Conservation (phyloP, 2,888 invertebrate species). For the Coleophora deauratella region DNA sequence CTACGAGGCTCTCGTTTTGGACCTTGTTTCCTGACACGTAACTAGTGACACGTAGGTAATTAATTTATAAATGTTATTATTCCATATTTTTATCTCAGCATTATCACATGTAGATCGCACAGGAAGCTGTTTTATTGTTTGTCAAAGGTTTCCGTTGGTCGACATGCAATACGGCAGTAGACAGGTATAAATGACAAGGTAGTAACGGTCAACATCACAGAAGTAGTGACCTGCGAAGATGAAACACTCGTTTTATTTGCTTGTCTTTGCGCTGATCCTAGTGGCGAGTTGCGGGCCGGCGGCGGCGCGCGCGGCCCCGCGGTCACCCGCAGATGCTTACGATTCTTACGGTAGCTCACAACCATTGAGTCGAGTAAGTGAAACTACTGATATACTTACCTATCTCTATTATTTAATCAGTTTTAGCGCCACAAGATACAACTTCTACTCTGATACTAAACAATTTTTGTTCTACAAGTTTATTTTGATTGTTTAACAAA, state of each 20-base stretch:
- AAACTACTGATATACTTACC: background rate
- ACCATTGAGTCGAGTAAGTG: conserved; percentile 35
- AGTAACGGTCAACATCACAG: conserved; percentile 14
- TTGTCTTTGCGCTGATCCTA: conserved; percentile 34
- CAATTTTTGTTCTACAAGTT: too few relatives aligned
- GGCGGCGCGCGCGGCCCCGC: conserved; percentile 21
- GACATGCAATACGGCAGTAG: conserved; percentile 39
- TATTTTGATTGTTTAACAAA: too few relatives aligned
- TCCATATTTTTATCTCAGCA: conserved; percentile 34
- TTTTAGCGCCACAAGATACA: background rate
- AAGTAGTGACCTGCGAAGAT: conserved; percentile 42
- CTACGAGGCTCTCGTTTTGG: conserved; percentile 1
- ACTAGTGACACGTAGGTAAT: conserved; percentile 23
- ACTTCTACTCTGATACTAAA: background rate
- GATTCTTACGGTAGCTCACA: conserved; percentile 11
- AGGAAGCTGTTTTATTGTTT: conserved; percentile 62
- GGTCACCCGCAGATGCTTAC: conserved; percentile 11
- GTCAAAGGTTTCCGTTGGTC: conserved; percentile 44
- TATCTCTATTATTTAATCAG: background rate
- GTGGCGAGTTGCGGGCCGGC: conserved; percentile 21
- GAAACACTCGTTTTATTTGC: conserved; percentile 41
- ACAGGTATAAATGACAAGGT: conserved; percentile 24
- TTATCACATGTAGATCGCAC: conserved; percentile 47
- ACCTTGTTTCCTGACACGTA: conserved; percentile 18
- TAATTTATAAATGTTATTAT: conserved; percentile 39